These are phyloP conservation scores for Psittacula derbiana DNA, from an alignment of 2,797 vertebrate genomes.

Conservation along the genomic window DNA sequence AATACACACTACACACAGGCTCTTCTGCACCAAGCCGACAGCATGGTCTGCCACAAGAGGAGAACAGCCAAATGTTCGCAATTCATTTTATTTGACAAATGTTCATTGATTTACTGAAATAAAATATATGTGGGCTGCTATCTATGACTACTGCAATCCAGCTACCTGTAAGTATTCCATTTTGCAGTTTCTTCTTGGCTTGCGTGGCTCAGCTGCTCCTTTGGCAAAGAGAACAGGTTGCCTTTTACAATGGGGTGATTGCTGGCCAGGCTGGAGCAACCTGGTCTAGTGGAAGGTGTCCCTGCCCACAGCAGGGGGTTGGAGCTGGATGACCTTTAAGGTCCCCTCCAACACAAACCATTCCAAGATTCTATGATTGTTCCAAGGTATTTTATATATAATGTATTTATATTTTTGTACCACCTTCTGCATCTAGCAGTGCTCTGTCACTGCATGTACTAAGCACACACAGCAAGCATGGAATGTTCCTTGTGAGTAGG, in stretches of 20 bases:
- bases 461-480: accelerated
- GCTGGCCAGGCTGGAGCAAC: not conserved
- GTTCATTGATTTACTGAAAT: conserved; percentile 66
- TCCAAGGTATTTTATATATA: not conserved
- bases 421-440: not conserved
- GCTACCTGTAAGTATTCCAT: conserved; percentile 31
- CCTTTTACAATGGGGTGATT: no score
- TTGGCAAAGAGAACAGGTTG: not conserved
- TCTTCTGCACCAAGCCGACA: conserved; percentile 41
- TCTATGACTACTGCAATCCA: conserved; percentile 1
- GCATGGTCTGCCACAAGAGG: conserved; percentile 61
- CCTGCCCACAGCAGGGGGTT: not conserved
- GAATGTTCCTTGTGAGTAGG: not conserved
- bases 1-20: conserved; percentile 66
- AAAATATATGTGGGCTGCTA: conserved; percentile 39
- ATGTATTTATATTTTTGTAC: not conserved
- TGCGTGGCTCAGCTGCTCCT: not conserved
- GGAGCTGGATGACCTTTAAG: not conserved
- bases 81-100: conserved; percentile 75
- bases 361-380: not conserved
- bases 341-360: not conserved
- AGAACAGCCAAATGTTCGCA: conserved; percentile 42
- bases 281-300: accelerated
- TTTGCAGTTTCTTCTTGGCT: not conserved
- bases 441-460: no score